Evolutionary conservation across 2,113 vertebrate species (phyloP), one percentile per base, ranked within the genome.

Genomic region (Podilymbus podiceps): DNA sequence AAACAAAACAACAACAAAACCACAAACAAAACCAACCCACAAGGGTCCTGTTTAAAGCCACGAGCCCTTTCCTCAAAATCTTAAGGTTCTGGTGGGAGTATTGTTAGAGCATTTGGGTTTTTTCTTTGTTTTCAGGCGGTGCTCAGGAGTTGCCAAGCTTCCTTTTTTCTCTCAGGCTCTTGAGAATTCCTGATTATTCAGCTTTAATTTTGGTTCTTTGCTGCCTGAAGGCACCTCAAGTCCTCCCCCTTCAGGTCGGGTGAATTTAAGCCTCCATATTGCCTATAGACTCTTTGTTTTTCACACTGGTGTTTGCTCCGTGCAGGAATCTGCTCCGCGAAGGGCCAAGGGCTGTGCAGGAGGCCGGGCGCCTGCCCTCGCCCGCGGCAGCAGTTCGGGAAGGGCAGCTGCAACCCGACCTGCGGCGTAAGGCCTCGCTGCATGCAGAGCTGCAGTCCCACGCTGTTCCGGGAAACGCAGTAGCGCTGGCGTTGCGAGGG

Each of bases 281-380:
- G 49, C 46, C 42, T 28, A 0, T 2, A 12, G 73, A 30, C 55
- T 84, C 71, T 18, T 20, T 20, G 14, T 1, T 83, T 76, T 46
- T 23, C 35, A 27, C 60, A 11, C 13, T 1, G 25, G 15, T 17
- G 33, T 27, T 56, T 69, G 21, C 31, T 19, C 30, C 2, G 0
- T 5, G 50, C 50, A 28, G 25, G 18, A 62, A 53, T 17, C n/a
- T 67, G 46, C 53, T 64, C 67, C 25, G 2, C 10, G 28, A 49
- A n/a, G 50, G 3, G 4, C 53, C 16, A 3, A 28, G 1, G 1
- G 50, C 50, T 83, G 44, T 14, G 15, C 9, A 18, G 38, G 82
- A 38, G 35, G 23, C 52, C 14, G 0, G 3, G 28, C 23, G 42
- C 3, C 1, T 6, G 8, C 16, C 0, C 33, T 18, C 12, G 1